Base-by-base conservation (phyloP, 2,113 vertebrate genomes). In the Chloebia gouldiae region DNA sequence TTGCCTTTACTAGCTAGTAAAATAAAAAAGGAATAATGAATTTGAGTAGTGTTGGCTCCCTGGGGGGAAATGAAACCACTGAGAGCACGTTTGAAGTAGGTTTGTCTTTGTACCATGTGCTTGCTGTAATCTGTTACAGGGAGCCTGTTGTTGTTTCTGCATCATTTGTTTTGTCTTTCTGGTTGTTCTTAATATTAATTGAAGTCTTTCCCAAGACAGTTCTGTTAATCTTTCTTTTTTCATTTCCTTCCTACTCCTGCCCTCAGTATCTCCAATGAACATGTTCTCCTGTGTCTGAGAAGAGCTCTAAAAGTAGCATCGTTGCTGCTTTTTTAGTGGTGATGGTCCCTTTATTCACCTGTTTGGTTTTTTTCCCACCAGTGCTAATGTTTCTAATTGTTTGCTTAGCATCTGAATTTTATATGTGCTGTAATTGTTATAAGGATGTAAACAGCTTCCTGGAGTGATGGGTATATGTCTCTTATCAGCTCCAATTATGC, bases 121-220 rank as follows among this genome's bases (percentile, higher is more conserved):
- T 93, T 1, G 1, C 13, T 66, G 39, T 21, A 53, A 78, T 92
- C 91, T 73, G 20, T 68, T n/a, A 49, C 20, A 65, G 93, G 81
- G 73, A 93, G 88, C 88, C 86, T 69, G 61, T 81, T 42, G 76
- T 78, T 93, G 53, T 82, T 95, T 93, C 90, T 77, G 75, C 79
- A 23, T 94, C 87, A 44, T 95, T 75, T 92, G 69, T 88, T 92
- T 82, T 92, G 73, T 92, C 87, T 94, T 90, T 96, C 81, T 95
- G 39, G 22, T 92, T 92, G 45, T 71, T 92, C 35, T 89, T 92
- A 81, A 79, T 97, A 96, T 86, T 96, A 97, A 97, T 96, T 93
- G 95, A 88, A 93, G 93, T 37, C 68, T 90, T 85, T 94, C 96
- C 94, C 91, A 81, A 90, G 91, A 95, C 91, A 23, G 42, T 69